Base-by-base conservation (phyloP, 2,113 vertebrate species). In the Tychaedon coryphoeus region DNA sequence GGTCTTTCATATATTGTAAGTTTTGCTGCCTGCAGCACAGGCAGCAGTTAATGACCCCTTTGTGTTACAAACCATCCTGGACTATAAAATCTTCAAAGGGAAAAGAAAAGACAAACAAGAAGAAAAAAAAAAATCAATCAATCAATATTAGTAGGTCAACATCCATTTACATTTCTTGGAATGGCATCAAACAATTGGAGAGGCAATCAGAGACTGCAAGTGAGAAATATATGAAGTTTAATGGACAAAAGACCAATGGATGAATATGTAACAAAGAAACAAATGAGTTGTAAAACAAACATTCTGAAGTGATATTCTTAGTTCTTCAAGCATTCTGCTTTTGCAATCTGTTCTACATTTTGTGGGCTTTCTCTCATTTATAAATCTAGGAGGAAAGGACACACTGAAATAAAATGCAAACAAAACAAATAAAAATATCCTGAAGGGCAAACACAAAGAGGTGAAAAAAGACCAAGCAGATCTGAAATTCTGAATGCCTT, bases 401-500 rank as follows among this genome's bases (percentile, higher is more conserved):
- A 85, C 9, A 26, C 7, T 72, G 64, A 67, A 90, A 90, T 81
- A 85, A 91, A 73, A 66, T 23, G 42, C 18, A 79, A 80, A 64
- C 10, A 83, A 38, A 89, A 88, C 51, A 58, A 83, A 86, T 14
- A 78, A 92, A 95, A 92, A 90, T 78, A 95, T 42, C 42, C 25
- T 71, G 48, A 96, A 97, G 88, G 78, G 42, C 6, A 16, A 94
- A 95, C 33, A 65, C 51, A 79, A 60, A 57, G 24, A 78, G 33
- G 81, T 96, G 94, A 78, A 95, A 92, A 92, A 40, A 86, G 42
- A 73, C 94, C 95, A 96, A 91, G 31, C 26, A 88, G 74, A 84
- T 90, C 57, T 83, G 29, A 54, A 80, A 20, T 77, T 74, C 28
- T 20, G 71, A 87, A 15, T 87, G 58, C 16, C 96, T 95, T 70